Evolutionary conservation across 2,888 invertebrate genomes (phyloP), one percentile per base, ranked within the genome.

Genomic region (Tineola bisselliella): DNA sequence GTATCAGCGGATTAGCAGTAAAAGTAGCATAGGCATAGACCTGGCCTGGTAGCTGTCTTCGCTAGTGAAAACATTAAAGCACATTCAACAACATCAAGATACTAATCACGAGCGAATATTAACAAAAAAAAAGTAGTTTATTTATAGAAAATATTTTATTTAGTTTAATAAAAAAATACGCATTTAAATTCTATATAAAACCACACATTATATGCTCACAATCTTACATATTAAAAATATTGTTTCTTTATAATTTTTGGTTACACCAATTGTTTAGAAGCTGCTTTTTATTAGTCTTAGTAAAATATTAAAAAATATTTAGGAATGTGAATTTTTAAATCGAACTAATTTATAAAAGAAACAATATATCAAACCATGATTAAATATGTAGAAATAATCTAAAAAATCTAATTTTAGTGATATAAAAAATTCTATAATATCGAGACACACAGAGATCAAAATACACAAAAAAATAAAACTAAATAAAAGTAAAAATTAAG

Each of bases 231-330:
- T 3, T 54, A 54, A 25, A 6, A 1, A 48, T 48, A 48, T 54
- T 54, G 54, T 54, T 54, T 25, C 54, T 25, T 54, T 19, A 25
- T 54, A 54, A 17, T 54, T 25, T 54, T 54, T 54, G 54, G 54
- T 54, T 54, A 25, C 2, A 54, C 54, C 54, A 54, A 54, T 52
- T 54, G 8, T 15, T 54, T 54, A 38, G 10, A 38, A 38, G 25
- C n/a, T 38, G n/a, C 10, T 12, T 38, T 38, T 38, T 38, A 12
- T 38, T 38, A 38, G 38, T 38, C 38, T 38, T n/a, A 38, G 3
- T 6, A 38, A 10, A 3, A 38, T 4, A 38, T 6, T 3, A 38
- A 8, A 13, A 48, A 18, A 15, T 8, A 8, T 10, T 3, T 48
- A 13, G 48, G 48, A 48, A 48, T 48, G 48, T 48, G 48, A n/a